phyloP scores from a whole-genome alignment of 2,888 invertebrate genomes.

The Anarsia innoxiella region DNA sequence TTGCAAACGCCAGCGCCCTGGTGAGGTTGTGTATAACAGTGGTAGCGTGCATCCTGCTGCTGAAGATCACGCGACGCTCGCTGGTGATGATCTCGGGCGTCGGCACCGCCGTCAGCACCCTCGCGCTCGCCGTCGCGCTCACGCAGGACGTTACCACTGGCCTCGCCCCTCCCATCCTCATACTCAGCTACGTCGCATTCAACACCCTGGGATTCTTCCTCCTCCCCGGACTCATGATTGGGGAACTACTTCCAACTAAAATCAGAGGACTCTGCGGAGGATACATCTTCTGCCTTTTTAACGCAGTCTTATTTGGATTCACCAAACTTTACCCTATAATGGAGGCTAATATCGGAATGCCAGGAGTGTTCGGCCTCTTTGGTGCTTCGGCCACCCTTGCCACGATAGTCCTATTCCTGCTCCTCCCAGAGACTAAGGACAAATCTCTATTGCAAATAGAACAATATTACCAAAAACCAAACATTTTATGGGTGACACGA shows the following conservation, averaged over 20 bases:
- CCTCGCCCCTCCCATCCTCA: constrained; percentile 41
- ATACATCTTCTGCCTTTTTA: constrained; percentile 82
- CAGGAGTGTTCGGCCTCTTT: constrained; percentile 83
- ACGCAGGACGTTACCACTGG: constrained; percentile 39
- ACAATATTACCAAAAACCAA: constrained; percentile 82
- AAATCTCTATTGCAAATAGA: constrained; percentile 83
- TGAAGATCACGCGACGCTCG: constrained; percentile 78
- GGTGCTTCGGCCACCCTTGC: constrained; percentile 77
- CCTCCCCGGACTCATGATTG: constrained; percentile 84
- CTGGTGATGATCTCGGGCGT: constrained; percentile 80
- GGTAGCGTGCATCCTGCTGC: constrained; percentile 78
- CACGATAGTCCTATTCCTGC: constrained; percentile 78
- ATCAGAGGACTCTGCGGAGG: constrained; percentile 84
- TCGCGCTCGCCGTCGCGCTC: constrained; percentile 67
- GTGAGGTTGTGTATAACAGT: constrained; percentile 79
- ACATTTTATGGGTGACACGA: constrained; percentile 76
- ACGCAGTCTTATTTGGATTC: constrained; percentile 79
- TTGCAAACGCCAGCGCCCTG: constrained; percentile 81
- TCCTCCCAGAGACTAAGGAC: constrained; percentile 85
- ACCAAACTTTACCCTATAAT: constrained; percentile 83
- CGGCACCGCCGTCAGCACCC: constrained; percentile 79
- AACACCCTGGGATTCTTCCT: constrained; percentile 85
- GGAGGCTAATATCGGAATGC: constrained; percentile 75
- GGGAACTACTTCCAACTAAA: constrained; percentile 83
- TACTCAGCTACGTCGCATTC: constrained; percentile 82